A percentile compares a stretch with the other conserved stretches of the same genome.
These are phyloP conservation scores for Sylvia atricapilla DNA, from an alignment of 2,113 vertebrate genomes.

Conservation along the genomic window DNA sequence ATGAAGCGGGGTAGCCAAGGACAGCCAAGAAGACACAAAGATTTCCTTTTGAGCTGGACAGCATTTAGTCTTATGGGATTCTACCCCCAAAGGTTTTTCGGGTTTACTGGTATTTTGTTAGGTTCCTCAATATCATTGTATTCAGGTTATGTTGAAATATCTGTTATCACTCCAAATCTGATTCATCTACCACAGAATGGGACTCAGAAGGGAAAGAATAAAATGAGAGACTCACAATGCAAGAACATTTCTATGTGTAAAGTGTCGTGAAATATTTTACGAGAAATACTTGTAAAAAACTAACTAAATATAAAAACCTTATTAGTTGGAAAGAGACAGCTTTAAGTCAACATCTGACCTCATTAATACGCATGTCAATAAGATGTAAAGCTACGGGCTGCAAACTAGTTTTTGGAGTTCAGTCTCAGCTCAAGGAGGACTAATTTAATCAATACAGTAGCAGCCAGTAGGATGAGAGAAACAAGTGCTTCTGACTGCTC, in stretches of 20 bases:
- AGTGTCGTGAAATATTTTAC: slow-evolving; percentile 42
- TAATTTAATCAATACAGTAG: neutral
- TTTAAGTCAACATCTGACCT: slow-evolving; percentile 77
- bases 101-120: neutral
- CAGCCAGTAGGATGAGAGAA: neutral
- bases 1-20: neutral
- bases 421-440: neutral
- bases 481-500: neutral
- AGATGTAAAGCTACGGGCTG: neutral
- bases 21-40: neutral
- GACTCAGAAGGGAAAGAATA: neutral
- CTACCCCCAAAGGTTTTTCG: neutral
- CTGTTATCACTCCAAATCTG: neutral
- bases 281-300: slow-evolving; percentile 68
- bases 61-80: neutral
- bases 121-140: neutral
- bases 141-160: neutral
- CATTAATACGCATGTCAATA: slow-evolving; percentile 78
- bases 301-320: slow-evolving; percentile 69
- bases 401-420: neutral
- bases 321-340: slow-evolving; percentile 64
- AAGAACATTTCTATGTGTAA: neutral
- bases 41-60: neutral
- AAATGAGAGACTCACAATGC: neutral
- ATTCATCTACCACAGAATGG: neutral